Percentiles rank a stretch among this genome's conserved stretches.
Evolutionary conservation across 2,113 vertebrate species (phyloP).

Genomic region (Trinectes maculatus): DNA sequence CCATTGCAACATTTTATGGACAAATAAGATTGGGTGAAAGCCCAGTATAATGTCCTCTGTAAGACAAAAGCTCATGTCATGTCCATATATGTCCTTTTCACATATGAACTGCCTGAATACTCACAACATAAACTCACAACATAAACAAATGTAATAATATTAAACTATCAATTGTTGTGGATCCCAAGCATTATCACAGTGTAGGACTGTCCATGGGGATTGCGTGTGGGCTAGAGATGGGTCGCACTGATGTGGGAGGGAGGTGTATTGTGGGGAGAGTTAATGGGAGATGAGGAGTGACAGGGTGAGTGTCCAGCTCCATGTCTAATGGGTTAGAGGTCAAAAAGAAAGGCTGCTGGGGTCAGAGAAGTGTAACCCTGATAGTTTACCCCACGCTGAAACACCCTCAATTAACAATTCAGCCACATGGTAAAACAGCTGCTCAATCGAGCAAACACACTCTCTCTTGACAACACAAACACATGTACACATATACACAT

Average conservation of each 20-base stretch:
- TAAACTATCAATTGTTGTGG: too few relatives aligned
- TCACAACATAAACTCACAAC: too few relatives aligned
- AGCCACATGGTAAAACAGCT: constrained; percentile 2
- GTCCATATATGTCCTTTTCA: too few relatives aligned
- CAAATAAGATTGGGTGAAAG: not conserved
- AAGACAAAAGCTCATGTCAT: not conserved
- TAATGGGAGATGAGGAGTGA: not conserved
- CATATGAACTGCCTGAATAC: too few relatives aligned
- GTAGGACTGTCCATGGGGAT: not conserved
- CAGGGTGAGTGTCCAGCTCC: not conserved
- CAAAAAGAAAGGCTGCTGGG: not conserved
- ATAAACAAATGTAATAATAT: too few relatives aligned
- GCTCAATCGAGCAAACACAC: constrained; percentile 3
- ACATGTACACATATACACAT: not conserved
- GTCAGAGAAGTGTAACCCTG: not conserved
- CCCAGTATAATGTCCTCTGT: not conserved
- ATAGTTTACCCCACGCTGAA: not conserved
- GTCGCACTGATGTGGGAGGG: not conserved
- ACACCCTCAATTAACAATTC: not conserved
- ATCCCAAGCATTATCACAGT: too few relatives aligned
- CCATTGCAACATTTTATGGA: not conserved
- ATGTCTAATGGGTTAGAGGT: not conserved
- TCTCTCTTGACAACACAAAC: not conserved
- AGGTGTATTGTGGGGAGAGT: not conserved
- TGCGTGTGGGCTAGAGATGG: too few relatives aligned